Conservation (phyloP, 2,797 vertebrate species). For the Hoplostethus atlanticus region DNA sequence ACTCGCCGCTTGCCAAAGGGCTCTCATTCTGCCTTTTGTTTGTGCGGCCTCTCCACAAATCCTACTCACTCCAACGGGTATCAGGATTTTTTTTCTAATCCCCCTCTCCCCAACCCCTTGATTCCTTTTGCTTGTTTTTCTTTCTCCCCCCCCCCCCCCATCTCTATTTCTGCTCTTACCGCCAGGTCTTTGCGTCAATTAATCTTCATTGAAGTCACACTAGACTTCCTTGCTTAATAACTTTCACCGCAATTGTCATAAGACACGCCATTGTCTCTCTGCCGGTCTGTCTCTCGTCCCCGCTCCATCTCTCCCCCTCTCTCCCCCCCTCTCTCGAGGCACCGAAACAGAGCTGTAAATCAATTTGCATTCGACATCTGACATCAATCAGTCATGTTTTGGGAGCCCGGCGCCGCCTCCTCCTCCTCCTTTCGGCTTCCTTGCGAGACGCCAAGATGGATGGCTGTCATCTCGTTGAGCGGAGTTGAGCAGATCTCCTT, state of each 20-base stretch:
- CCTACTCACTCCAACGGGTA: constrained; percentile 55
- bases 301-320: not conserved
- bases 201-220: constrained; percentile 60
- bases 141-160: not conserved
- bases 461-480: constrained; percentile 71
- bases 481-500: constrained; percentile 69
- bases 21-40: constrained; percentile 83
- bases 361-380: constrained; percentile 79
- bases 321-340: constrained; percentile 39
- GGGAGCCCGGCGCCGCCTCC: constrained; percentile 69
- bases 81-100: constrained; percentile 50
- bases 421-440: constrained; percentile 65
- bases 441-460: constrained; percentile 69
- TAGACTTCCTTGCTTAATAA: constrained; percentile 68
- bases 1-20: constrained; percentile 87
- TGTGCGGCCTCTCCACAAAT: constrained; percentile 73
- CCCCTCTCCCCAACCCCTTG: not conserved
- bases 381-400: constrained; percentile 82
- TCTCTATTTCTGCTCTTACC: constrained; percentile 12
- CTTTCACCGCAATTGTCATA: constrained; percentile 53
- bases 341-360: constrained; percentile 73
- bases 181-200: constrained; percentile 52
- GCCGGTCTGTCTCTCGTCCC: constrained; percentile 38
- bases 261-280: constrained; percentile 39
- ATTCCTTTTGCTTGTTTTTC: constrained; percentile 51